phyloP scores from a whole-genome alignment of 1,140 invertebrate species.

The Laupala kohalensis region DNA sequence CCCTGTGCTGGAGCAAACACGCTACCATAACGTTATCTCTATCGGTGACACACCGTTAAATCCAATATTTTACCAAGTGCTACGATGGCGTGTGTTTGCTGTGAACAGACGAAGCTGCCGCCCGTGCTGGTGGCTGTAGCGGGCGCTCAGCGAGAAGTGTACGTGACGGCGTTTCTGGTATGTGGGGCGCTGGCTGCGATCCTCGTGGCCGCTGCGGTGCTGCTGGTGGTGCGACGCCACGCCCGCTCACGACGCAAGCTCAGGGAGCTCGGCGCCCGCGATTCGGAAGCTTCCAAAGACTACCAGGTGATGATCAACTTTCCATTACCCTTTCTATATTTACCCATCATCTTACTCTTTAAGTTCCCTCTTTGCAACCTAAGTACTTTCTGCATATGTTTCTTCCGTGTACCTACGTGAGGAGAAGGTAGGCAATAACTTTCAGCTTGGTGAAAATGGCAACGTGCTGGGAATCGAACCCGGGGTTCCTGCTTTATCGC shows the following conservation, averaged over 20 bases:
- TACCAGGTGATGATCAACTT: slow-evolving; percentile 50
- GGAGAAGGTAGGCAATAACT: too few relatives aligned
- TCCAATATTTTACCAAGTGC: too few relatives aligned
- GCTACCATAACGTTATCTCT: too few relatives aligned
- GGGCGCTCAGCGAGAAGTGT: slow-evolving; percentile 24
- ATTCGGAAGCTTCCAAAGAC: slow-evolving; percentile 82
- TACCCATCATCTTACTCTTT: too few relatives aligned
- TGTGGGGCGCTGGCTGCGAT: slow-evolving; percentile 54
- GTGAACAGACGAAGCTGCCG: slow-evolving; percentile 37
- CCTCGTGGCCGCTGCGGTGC: slow-evolving; percentile 46
- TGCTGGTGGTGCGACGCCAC: slow-evolving; percentile 64
- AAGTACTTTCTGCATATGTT: too few relatives aligned
- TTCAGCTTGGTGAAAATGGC: too few relatives aligned
- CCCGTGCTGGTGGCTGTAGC: slow-evolving; percentile 31
- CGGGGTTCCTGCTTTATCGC: too few relatives aligned
- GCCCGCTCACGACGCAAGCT: slow-evolving; percentile 54
- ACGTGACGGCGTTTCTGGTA: slow-evolving; percentile 46
- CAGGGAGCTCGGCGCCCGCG: slow-evolving; percentile 47
- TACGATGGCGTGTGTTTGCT: not conserved
- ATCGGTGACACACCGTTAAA: too few relatives aligned
- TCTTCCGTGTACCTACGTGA: too few relatives aligned
- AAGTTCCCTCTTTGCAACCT: too few relatives aligned
- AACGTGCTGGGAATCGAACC: too few relatives aligned
- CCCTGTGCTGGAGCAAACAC: not conserved
- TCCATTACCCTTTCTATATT: too few relatives aligned